Evolutionary conservation across 2,888 invertebrate genomes (phyloP).

Genomic region (Torymus auratus): DNA sequence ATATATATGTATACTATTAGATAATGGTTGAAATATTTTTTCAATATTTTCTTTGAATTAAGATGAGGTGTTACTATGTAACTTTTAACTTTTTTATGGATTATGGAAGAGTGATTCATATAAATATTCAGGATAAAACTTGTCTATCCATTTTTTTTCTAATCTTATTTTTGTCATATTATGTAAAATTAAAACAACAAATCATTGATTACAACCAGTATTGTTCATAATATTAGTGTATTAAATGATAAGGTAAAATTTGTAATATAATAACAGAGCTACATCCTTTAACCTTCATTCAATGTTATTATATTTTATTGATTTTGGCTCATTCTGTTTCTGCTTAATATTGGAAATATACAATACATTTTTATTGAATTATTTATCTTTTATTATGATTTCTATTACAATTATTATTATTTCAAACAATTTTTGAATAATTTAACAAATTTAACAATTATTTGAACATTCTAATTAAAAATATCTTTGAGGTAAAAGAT

Average conservation of each 20-base stretch:
- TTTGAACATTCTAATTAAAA: no score
- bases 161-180: constrained; percentile 6
- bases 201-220: not conserved
- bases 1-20: no score
- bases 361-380: not conserved
- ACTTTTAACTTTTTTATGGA: no score
- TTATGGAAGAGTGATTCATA: no score
- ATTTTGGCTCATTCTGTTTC: not conserved
- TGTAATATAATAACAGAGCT: not conserved
- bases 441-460: no score
- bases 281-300: constrained; percentile 34
- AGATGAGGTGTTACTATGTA: no score
- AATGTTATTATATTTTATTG: not conserved
- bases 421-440: not conserved
- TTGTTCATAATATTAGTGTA: constrained; percentile 7
- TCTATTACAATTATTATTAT: constrained; percentile 8
- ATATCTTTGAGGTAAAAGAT: no score
- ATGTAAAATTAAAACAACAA: constrained; percentile 7
- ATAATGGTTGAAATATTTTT: no score
- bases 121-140: not conserved
- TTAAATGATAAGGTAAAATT: constrained; percentile 18
- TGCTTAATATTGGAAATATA: not conserved
- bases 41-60: no score
- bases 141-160: not conserved
- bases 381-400: not conserved